Base-by-base conservation (phyloP, 2,888 invertebrate genomes). In the Nipponacmea schrenckii region DNA sequence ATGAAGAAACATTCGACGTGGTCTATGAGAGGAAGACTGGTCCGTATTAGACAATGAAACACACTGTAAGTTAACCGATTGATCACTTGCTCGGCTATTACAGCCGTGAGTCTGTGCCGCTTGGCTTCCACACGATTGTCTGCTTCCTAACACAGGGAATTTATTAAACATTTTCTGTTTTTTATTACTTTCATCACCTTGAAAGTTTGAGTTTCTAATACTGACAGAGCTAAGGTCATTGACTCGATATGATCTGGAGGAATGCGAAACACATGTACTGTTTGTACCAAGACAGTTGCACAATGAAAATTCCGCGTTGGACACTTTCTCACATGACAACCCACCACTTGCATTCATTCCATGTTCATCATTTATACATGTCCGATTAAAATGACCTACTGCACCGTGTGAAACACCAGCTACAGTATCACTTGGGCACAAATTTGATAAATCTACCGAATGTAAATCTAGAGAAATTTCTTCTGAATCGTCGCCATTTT, bases 91-190 rank as follows among this genome's bases (percentile, higher is more conserved):
- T 24, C 20, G 12, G 20, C 10, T 20, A 56, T 20, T 56, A 56
- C 56, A 56, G 8, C 39, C 39, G 7, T 39, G 39, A 56, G 20
- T 56, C 20, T 24, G 10, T 3, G 56, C 20, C 24, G 56, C 24
- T 20, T 56, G 56, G 24, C 56, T 56, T 20, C 56, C 24, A 56
- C 56, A 56, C 20, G 56, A 56, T 56, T 56, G 56, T 56, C 56
- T 20, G 20, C 56, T 56, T 24, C 20, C 20, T 50, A 74, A 68
- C 48, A 81, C 74, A 44, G 82, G 75, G 44, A 77, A 75, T 68
- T 85, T 85, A 45, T 79, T 81, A 77, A 83, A 83, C 50, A 81
- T 78, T 65, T 82, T 83, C 68, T 84, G 83, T 68, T 83, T 81
- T 27, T 76, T 77, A 72, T 83, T 84, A 67, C 82, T 82, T 63